These are phyloP conservation scores for Pteruthius melanotis DNA, from an alignment of 2,113 vertebrate species.

Conservation along the genomic window DNA sequence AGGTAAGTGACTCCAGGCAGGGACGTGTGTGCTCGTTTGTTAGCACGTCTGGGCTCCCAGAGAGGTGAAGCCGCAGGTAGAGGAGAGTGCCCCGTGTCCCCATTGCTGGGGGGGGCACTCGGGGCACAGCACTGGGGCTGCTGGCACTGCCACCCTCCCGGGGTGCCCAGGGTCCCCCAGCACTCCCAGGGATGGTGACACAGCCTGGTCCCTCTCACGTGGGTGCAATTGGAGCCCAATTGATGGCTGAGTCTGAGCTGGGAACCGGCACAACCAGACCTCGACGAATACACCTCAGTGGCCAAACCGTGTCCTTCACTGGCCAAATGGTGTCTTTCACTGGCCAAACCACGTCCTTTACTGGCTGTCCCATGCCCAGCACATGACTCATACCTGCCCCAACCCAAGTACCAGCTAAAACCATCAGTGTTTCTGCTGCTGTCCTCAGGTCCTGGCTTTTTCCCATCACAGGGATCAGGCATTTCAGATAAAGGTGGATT, in stretches of 20 bases:
- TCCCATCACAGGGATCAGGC: fast-evolving
- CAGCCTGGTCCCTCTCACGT: fast-evolving
- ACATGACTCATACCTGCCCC: fast-evolving
- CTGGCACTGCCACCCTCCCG: background rate
- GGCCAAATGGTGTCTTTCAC: fast-evolving
- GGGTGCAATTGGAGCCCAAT: fast-evolving
- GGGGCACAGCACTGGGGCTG: background rate
- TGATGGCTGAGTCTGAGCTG: fast-evolving
- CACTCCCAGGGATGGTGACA: fast-evolving
- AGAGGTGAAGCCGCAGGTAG: background rate
- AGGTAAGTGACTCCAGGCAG: slow-evolving; percentile 18
- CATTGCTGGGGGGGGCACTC: background rate
- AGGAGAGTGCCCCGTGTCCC: fast-evolving
- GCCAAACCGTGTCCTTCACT: background rate
- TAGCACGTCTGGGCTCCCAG: background rate
- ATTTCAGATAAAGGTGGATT: background rate
- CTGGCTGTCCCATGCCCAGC: background rate
- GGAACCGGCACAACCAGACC: fast-evolving
- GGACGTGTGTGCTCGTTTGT: background rate
- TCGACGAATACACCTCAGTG: background rate
- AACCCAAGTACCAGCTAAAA: too few relatives aligned
- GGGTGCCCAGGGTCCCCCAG: background rate
- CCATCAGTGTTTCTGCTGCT: background rate
- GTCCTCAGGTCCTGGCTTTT: background rate
- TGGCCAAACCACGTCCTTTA: background rate